phyloP scores from a whole-genome alignment of 2,797 vertebrate species.

The Heteromormyrus szaboi region DNA sequence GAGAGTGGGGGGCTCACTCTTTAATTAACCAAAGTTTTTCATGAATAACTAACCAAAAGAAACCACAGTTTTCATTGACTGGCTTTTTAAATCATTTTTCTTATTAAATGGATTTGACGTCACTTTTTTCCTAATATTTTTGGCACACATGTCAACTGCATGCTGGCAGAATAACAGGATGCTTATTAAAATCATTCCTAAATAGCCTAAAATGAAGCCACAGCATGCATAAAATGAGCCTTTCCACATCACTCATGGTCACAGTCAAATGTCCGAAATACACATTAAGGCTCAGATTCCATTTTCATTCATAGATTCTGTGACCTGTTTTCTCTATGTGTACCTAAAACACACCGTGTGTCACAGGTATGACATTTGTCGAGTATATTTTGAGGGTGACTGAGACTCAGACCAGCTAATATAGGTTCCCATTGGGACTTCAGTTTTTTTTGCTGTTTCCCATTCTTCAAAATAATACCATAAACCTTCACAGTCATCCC shows the following conservation, averaged over 20 bases:
- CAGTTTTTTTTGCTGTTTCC: neutral
- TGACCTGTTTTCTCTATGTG: neutral
- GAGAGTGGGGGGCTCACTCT: neutral
- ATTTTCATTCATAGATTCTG: neutral
- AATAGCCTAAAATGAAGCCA: neutral
- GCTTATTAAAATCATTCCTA: neutral
- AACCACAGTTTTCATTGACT: neutral
- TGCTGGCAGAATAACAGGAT: neutral
- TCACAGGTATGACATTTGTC: neutral
- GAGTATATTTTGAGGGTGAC: neutral
- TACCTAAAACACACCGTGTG: neutral
- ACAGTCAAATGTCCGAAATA: neutral
- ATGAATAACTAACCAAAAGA: neutral
- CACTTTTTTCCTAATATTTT: neutral
- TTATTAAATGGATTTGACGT: neutral
- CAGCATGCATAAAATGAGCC: neutral
- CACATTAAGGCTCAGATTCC: neutral
- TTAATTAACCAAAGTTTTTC: neutral
- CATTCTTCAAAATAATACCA: neutral
- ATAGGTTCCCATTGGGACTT: neutral
- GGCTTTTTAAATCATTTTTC: neutral
- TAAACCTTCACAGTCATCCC: neutral
- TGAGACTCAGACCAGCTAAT: neutral
- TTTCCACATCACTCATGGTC: neutral
- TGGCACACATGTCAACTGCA: neutral